Conservation (phyloP, 2,113 vertebrate species). For the Oncorhynchus keta region DNA sequence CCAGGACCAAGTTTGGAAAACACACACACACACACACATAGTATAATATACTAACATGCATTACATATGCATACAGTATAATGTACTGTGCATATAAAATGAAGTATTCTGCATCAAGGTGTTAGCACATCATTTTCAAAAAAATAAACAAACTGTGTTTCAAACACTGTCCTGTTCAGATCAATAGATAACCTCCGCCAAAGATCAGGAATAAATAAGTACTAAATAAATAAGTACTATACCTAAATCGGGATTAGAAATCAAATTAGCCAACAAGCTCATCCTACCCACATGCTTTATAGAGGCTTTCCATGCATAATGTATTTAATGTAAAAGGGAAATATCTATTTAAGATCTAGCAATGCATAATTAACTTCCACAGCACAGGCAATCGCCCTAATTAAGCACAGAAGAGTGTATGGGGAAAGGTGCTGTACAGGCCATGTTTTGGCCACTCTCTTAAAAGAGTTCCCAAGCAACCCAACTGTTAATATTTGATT, state of each 20-base stretch:
- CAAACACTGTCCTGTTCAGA: not conserved
- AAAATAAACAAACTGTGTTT: not conserved
- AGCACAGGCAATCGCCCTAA: conserved; percentile 35
- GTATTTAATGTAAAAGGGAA: conserved; percentile 43
- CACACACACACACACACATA: not conserved
- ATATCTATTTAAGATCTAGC: conserved; percentile 42
- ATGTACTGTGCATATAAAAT: not conserved
- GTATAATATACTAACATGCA: not conserved
- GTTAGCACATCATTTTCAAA: not conserved
- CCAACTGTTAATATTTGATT: no score
- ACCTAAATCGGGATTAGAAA: conserved; percentile 58
- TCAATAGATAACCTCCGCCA: conserved; percentile 5
- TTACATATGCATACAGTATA: not conserved
- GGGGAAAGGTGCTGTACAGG: conserved; percentile 35
- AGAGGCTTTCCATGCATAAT: conserved; percentile 37
- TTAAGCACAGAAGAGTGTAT: conserved; percentile 34
- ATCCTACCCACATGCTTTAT: conserved; percentile 36
- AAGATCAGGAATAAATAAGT: conserved; percentile 34
- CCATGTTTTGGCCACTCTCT: not conserved
- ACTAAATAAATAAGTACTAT: conserved; percentile 24
- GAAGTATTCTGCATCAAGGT: conserved; percentile 8
- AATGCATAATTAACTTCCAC: conserved; percentile 53
- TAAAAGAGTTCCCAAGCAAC: not conserved
- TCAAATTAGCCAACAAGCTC: conserved; percentile 41
- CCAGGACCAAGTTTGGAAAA: no score